These are phyloP conservation scores for Bryconaethiops microstoma DNA, from an alignment of 2,797 vertebrate genomes.

Conservation along the genomic window DNA sequence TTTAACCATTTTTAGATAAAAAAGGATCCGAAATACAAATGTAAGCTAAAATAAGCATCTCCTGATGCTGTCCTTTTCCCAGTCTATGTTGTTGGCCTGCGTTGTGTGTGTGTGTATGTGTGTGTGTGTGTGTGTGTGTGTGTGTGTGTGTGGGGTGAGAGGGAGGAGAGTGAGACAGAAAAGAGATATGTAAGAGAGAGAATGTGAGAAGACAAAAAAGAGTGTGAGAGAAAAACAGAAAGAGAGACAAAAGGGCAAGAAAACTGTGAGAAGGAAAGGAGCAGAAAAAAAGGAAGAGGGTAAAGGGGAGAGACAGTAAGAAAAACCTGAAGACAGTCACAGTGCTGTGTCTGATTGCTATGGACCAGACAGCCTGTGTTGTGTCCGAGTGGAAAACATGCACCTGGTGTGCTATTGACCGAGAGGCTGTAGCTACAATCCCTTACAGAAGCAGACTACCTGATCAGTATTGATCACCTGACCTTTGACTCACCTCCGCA, in stretches of 20 bases:
- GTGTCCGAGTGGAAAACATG: neutral
- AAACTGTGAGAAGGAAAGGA: neutral
- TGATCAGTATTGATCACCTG: constrained; percentile 27
- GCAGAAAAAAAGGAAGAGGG: neutral
- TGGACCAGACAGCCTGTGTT: neutral
- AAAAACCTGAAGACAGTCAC: neutral
- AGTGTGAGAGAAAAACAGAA: neutral
- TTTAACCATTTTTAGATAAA: constrained; percentile 15
- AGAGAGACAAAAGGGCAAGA: neutral
- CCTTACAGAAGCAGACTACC: constrained; percentile 8
- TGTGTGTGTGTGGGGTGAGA: neutral
- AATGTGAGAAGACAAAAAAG: neutral
- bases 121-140: neutral
- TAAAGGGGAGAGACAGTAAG: neutral
- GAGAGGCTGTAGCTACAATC: neutral
- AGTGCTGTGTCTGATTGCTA: neutral
- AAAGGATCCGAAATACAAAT: constrained; percentile 18
- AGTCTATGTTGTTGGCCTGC: neutral
- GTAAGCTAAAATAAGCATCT: neutral
- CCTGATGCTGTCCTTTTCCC: neutral
- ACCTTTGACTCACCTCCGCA: constrained; percentile 17
- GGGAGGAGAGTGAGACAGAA: neutral
- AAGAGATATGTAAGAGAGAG: neutral
- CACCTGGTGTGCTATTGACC: constrained; percentile 7
- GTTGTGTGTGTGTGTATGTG: neutral